Evolutionary conservation across 2,113 vertebrate species (phyloP).

Genomic region (Verasper variegatus): DNA sequence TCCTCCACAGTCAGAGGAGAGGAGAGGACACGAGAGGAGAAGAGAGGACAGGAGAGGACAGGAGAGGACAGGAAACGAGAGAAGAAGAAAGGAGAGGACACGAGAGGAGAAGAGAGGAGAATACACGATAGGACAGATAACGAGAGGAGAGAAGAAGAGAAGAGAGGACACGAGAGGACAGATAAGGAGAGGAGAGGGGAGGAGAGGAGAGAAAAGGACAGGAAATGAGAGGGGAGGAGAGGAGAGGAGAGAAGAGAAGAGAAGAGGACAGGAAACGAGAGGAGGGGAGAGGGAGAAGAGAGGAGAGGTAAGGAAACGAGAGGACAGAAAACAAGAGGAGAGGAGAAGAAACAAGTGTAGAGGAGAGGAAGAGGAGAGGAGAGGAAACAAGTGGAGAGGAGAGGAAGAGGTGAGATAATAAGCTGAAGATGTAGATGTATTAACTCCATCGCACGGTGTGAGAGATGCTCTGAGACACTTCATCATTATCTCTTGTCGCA

Average conservation of each 20-base stretch:
- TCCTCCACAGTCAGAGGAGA: conserved; percentile 44
- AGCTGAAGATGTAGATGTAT: conserved; percentile 38
- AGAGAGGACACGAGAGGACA: too few relatives aligned
- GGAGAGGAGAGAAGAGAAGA: too few relatives aligned
- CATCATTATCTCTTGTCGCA: conserved; percentile 41
- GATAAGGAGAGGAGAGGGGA: not conserved
- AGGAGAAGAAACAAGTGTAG: too few relatives aligned
- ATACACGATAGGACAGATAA: too few relatives aligned
- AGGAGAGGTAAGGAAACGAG: too few relatives aligned
- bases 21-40: not conserved
- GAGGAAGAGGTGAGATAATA: not conserved
- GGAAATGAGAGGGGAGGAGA: too few relatives aligned
- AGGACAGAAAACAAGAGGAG: too few relatives aligned
- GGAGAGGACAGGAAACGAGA: not conserved
- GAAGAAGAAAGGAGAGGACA: not conserved
- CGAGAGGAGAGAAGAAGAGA: not conserved
- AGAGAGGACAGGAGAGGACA: not conserved
- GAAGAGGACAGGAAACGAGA: too few relatives aligned
- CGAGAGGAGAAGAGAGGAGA: not conserved
- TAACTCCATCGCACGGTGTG: conserved; percentile 29
- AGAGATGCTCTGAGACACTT: conserved; percentile 31
- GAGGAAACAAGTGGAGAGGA: conserved; percentile 2
- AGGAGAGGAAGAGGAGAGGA: not conserved
- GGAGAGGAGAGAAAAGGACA: not conserved
- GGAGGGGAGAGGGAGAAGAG: not conserved